These are phyloP conservation scores for Stomorhina lunata DNA, from an alignment of 2,888 invertebrate genomes.

Conservation along the genomic window DNA sequence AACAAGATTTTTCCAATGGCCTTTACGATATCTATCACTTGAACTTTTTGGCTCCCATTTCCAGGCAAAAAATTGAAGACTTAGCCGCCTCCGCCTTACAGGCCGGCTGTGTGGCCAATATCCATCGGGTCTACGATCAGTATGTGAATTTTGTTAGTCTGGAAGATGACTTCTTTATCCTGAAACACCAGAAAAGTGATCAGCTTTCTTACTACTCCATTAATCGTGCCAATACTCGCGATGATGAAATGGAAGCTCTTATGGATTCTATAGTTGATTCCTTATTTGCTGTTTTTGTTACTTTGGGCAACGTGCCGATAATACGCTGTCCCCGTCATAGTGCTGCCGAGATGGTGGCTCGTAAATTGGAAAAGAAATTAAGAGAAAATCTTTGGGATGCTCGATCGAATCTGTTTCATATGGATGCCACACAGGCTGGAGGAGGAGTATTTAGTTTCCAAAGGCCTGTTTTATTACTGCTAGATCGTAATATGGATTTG, in stretches of 20 bases:
- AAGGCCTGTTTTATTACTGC: conserved; percentile 92
- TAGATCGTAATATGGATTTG: conserved; percentile 97
- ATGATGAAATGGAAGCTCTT: conserved; percentile 95
- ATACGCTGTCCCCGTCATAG: conserved; percentile 91
- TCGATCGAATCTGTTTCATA: conserved; percentile 96
- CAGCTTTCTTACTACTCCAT: conserved; percentile 96
- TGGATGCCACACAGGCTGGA: conserved; percentile 87
- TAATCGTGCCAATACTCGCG: conserved; percentile 95
- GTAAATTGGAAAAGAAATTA: conserved; percentile 97
- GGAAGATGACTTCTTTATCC: conserved; percentile 97
- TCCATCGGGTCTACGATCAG: conserved; percentile 98
- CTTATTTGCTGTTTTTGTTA: conserved; percentile 98
- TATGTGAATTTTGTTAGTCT: conserved; percentile 98
- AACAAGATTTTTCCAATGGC: conserved; percentile 92
- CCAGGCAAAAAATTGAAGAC: conserved; percentile 95
- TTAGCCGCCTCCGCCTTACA: conserved; percentile 95
- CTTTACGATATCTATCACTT: conserved; percentile 97
- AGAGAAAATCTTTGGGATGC: conserved; percentile 98
- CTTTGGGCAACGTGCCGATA: conserved; percentile 87
- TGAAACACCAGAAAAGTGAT: conserved; percentile 96
- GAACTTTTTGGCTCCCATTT: conserved; percentile 97
- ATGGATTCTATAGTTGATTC: conserved; percentile 98
- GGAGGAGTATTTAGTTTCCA: conserved; percentile 91
- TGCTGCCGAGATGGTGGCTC: conserved; percentile 99
- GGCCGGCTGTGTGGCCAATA: conserved; percentile 93